These are phyloP conservation scores for Saturnia pavonia DNA, from an alignment of 2,888 invertebrate species.

Conservation along the genomic window DNA sequence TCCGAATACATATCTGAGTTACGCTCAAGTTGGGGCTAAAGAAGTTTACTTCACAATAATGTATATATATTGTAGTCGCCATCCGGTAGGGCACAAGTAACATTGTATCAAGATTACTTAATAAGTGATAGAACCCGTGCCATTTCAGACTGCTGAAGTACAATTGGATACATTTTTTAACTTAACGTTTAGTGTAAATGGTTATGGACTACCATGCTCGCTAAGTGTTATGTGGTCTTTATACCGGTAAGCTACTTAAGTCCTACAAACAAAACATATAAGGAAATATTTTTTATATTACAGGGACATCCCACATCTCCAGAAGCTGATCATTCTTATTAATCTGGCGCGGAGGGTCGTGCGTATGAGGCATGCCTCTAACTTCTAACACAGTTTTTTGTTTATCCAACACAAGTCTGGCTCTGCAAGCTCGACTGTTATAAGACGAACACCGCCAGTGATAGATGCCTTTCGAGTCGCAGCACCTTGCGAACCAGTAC, in stretches of 20 bases:
- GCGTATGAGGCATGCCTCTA: neutral
- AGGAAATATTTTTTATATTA: neutral
- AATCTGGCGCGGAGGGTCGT: neutral
- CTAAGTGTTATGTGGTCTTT: neutral
- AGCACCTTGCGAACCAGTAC: slow-evolving; percentile 9
- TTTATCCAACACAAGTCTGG: neutral
- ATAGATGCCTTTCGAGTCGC: neutral
- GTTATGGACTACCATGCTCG: neutral
- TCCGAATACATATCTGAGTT: too few species aligned
- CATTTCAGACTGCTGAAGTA: too few species aligned
- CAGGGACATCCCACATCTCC: neutral
- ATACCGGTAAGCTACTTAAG: neutral
- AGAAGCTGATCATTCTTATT: neutral
- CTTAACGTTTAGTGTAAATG: too few species aligned
- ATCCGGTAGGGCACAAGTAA: too few species aligned
- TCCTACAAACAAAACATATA: neutral
- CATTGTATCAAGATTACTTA: too few species aligned
- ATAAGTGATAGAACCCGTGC: too few species aligned
- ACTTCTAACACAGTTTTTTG: neutral
- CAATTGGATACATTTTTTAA: too few species aligned
- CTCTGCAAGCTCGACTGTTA: neutral
- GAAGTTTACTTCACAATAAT: too few species aligned
- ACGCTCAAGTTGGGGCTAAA: too few species aligned
- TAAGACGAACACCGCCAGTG: neutral
- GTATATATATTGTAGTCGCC: too few species aligned